Evolutionary conservation across 2,797 vertebrate genomes (phyloP).

Genomic region (Coracias cyanogaster): DNA sequence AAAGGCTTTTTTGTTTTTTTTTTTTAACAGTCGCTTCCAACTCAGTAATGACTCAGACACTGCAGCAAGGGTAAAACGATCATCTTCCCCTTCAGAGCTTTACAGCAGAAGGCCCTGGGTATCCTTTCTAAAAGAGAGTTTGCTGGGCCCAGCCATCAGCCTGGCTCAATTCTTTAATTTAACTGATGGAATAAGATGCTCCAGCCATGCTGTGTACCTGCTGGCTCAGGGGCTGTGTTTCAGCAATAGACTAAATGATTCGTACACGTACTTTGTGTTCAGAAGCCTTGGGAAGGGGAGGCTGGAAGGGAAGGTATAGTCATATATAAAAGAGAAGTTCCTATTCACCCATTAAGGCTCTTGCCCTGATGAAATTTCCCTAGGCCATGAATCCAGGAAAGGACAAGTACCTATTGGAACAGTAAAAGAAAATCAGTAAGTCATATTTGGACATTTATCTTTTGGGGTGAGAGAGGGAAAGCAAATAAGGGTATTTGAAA

Average conservation of each 20-base stretch:
- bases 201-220: not conserved
- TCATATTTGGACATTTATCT: not conserved
- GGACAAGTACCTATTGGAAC: not conserved
- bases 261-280: not conserved
- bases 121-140: not conserved
- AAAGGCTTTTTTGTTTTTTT: not conserved
- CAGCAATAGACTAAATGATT: not conserved
- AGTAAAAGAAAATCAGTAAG: not conserved
- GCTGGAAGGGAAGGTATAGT: not conserved
- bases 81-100: slow-evolving; percentile 24
- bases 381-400: not conserved
- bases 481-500: not conserved
- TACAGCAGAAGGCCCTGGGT: not conserved
- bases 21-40: slow-evolving; percentile 36
- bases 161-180: slow-evolving; percentile 25
- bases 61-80: slow-evolving; percentile 65
- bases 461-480: not conserved
- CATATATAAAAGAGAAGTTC: not conserved
- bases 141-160: not conserved
- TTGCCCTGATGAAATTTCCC: not conserved
- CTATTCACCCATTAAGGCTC: not conserved
- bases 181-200: not conserved
- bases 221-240: not conserved
- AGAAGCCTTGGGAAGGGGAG: not conserved
- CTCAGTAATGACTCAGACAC: slow-evolving; percentile 62